phyloP scores from a whole-genome alignment of 2,888 invertebrate genomes.

The Sthenelais limicola region DNA sequence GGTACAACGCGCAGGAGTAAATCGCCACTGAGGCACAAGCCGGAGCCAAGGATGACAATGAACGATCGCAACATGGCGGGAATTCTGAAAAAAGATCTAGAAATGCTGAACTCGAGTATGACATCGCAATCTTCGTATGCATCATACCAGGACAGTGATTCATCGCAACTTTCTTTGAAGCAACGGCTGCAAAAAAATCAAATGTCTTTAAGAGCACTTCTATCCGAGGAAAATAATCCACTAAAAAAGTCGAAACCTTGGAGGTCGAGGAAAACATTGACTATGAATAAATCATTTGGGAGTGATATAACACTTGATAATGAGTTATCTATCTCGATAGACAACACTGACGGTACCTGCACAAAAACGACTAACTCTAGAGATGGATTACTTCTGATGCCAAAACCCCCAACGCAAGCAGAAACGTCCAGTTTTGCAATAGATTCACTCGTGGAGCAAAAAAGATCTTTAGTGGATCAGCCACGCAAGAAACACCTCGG shows the following conservation, averaged over 20 bases:
- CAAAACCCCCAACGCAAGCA: not conserved
- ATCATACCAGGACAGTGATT: not conserved
- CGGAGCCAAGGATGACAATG: not conserved
- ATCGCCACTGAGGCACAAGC: no score
- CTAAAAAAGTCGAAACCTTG: not conserved
- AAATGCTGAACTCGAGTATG: not conserved
- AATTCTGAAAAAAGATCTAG: not conserved
- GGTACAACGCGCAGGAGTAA: not conserved
- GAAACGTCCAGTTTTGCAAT: not conserved
- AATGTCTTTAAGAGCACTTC: conserved; percentile 3
- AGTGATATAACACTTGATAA: conserved; percentile 17
- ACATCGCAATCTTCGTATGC: not conserved
- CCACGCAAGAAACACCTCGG: not conserved
- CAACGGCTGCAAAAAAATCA: conserved; percentile 28
- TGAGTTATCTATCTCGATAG: not conserved
- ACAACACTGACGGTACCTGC: conserved; percentile 9
- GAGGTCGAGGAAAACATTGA: not conserved
- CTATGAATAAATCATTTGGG: conserved; percentile 11
- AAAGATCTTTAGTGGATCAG: not conserved
- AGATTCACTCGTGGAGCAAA: not conserved
- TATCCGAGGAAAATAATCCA: conserved; percentile 34
- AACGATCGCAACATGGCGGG: not conserved
- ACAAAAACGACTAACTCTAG: not conserved
- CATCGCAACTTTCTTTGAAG: conserved; percentile 25
- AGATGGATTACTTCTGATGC: not conserved